phyloP scores from a whole-genome alignment of 2,113 vertebrate species.

The Macrotus californicus region DNA sequence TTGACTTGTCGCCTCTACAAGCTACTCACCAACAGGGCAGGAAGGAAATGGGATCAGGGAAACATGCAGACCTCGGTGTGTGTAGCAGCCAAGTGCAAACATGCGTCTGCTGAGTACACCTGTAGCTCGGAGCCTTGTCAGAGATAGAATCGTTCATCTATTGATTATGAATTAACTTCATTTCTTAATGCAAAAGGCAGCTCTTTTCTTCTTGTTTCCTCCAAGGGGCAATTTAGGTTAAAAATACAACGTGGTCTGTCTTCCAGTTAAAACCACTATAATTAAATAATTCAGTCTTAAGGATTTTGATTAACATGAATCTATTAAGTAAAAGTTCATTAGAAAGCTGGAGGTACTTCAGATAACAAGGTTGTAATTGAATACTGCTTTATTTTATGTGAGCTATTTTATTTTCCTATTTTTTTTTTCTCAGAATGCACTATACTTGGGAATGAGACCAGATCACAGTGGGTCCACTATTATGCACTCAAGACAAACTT shows the following conservation, averaged over 20 bases:
- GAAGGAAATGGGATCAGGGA: constrained; percentile 28
- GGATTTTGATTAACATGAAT: constrained; percentile 50
- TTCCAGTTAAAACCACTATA: neutral
- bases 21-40: constrained; percentile 9
- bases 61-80: neutral
- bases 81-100: neutral
- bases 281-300: constrained; percentile 34
- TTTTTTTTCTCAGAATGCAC: neutral
- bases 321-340: constrained; percentile 1
- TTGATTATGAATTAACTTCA: constrained; percentile 68
- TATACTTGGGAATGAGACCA: neutral
- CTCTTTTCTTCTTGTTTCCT: neutral
- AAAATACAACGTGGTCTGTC: constrained; percentile 32
- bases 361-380: constrained; percentile 3
- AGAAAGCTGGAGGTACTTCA: neutral
- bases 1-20: neutral
- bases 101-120: neutral
- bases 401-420: constrained; percentile 18
- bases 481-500: neutral
- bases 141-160: constrained; percentile 49
- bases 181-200: constrained; percentile 70
- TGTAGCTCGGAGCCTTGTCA: constrained; percentile 39
- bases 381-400: constrained; percentile 2
- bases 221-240: constrained; percentile 38
- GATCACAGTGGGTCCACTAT: neutral